Percentiles rank a stretch among this genome's conserved stretches.
Conservation (phyloP, 2,888 invertebrate species). For the Agrochola lota region DNA sequence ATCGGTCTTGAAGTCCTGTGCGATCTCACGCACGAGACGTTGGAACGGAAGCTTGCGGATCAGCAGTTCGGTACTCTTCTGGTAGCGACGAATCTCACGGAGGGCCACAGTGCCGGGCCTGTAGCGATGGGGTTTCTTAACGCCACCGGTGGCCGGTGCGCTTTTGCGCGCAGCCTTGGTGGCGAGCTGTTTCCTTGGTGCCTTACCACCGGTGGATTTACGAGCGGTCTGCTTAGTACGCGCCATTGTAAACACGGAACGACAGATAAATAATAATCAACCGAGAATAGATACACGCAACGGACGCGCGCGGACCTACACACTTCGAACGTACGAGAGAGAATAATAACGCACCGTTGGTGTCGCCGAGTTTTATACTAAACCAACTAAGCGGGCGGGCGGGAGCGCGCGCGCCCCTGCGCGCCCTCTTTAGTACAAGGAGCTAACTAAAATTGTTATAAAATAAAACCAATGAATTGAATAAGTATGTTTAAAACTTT, state of each 20-base stretch:
- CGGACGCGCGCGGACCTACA: neutral
- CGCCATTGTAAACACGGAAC: neutral
- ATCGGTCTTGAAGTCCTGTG: constrained; percentile 97
- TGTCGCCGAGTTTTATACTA: no score
- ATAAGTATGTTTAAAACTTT: no score
- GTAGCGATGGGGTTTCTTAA: constrained; percentile 95
- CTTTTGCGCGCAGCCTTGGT: constrained; percentile 96
- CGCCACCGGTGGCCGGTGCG: constrained; percentile 95
- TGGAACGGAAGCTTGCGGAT: constrained; percentile 97
- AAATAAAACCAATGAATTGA: no score
- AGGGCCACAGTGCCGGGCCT: constrained; percentile 97
- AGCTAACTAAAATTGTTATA: no score
- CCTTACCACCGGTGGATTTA: constrained; percentile 97
- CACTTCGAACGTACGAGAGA: constrained; percentile 25
- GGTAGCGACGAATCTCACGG: constrained; percentile 97
- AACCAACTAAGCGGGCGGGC: no score
- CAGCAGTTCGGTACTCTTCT: constrained; percentile 96
- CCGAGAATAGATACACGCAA: neutral
- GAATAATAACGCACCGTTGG: constrained; percentile 4
- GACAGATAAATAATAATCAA: neutral
- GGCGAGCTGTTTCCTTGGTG: constrained; percentile 96
- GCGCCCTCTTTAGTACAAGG: no score
- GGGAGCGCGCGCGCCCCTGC: no score
- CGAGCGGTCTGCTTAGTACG: constrained; percentile 93
- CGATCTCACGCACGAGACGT: constrained; percentile 97